A percentile compares a stretch with the other conserved stretches of the same genome.
Conservation (phyloP, 2,888 invertebrate genomes). For the Tuberolachnus salignus region DNA sequence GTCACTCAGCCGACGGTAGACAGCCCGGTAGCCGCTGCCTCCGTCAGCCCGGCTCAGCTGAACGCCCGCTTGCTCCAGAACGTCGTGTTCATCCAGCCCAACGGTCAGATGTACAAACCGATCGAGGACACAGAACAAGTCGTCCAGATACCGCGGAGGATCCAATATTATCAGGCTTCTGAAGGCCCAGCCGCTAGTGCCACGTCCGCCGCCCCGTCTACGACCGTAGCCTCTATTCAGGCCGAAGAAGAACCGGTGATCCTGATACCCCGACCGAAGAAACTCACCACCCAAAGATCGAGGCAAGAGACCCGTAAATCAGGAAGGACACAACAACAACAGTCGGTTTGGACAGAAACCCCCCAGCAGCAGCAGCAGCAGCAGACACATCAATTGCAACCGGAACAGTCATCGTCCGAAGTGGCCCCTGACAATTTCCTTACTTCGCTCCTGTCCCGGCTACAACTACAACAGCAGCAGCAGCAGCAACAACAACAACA, state of each 20-base stretch:
- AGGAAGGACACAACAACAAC: slow-evolving; percentile 18
- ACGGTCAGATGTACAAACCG: slow-evolving; percentile 44
- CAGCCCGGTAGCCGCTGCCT: background rate
- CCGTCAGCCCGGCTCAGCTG: slow-evolving; percentile 12
- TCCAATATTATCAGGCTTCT: slow-evolving; percentile 5
- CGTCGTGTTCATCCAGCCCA: slow-evolving; percentile 45
- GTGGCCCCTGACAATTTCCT: slow-evolving; percentile 39
- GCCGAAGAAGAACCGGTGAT: slow-evolving; percentile 33
- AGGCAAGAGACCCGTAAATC: slow-evolving; percentile 22
- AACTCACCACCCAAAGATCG: background rate
- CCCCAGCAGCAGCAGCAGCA: background rate
- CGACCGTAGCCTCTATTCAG: background rate
- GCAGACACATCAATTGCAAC: background rate
- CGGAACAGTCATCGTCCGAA: slow-evolving; percentile 16
- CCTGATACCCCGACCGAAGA: slow-evolving; percentile 13
- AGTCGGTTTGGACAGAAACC: background rate
- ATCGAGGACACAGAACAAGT: slow-evolving; percentile 52
- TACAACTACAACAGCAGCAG: background rate
- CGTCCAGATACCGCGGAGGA: slow-evolving; percentile 56
- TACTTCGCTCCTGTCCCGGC: slow-evolving; percentile 11
- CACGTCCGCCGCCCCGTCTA: background rate
- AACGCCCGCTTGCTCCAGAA: slow-evolving; percentile 44
- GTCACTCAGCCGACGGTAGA: slow-evolving; percentile 25
- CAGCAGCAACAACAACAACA: background rate
- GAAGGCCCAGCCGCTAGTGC: background rate